A percentile compares a stretch with the other conserved stretches of the same genome.
These are phyloP conservation scores for Iguana delicatissima DNA, from an alignment of 2,797 vertebrate genomes.

Conservation along the genomic window DNA sequence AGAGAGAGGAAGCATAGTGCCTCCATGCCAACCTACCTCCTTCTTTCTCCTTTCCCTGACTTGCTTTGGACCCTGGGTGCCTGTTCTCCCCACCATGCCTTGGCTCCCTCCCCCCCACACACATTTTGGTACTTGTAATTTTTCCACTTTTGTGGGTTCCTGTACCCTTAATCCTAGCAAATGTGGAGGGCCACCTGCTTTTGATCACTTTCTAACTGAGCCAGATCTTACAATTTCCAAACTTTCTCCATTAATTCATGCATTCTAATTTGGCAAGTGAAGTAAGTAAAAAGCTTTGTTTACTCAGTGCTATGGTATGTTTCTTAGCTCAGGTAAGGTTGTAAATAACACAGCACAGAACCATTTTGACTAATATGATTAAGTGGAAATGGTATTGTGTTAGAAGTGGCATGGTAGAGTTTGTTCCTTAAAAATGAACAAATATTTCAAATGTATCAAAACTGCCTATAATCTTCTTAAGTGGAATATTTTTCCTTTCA, in stretches of 20 bases:
- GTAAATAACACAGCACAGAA: background rate
- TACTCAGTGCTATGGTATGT: conserved; percentile 49
- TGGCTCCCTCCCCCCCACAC: too few relatives aligned
- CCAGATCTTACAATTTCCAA: background rate
- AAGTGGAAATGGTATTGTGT: background rate
- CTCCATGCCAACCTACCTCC: too few relatives aligned
- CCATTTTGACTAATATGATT: conserved; percentile 7
- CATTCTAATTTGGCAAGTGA: conserved; percentile 26
- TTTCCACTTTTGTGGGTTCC: too few relatives aligned
- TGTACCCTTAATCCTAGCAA: too few relatives aligned
- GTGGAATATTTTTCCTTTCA: background rate
- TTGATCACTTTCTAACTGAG: background rate
- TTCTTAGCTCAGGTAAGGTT: conserved; percentile 52
- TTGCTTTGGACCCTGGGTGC: too few relatives aligned
- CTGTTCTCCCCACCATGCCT: too few relatives aligned
- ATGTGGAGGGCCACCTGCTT: too few relatives aligned
- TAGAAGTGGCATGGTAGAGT: conserved; percentile 39
- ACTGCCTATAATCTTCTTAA: conserved; percentile 13
- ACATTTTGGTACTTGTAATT: too few relatives aligned
- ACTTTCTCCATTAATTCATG: conserved; percentile 14
- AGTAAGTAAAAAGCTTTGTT: conserved; percentile 29
- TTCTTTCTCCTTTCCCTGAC: too few relatives aligned
- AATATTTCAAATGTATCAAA: background rate
- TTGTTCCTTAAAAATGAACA: background rate
- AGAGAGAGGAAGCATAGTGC: too few relatives aligned